Conservation (phyloP, 2,888 invertebrate genomes). For the Hirtodrosophila alboralis region DNA sequence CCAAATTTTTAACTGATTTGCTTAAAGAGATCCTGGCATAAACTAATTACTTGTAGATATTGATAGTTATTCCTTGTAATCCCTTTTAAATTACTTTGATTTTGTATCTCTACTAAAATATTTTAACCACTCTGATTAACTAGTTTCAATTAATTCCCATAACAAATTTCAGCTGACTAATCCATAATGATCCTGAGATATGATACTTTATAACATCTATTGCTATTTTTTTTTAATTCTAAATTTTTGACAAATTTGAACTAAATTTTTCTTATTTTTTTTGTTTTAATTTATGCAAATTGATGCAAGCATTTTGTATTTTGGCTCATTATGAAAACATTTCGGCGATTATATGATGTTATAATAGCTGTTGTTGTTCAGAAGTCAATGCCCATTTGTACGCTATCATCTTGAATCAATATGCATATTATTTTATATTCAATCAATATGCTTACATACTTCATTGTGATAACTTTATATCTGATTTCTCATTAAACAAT, state of each 20-base stretch:
- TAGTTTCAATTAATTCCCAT: no score
- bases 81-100: no score
- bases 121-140: no score
- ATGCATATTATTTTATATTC: slow-evolving; percentile 28
- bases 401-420: slow-evolving; percentile 23
- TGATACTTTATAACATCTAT: not conserved
- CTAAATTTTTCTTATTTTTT: no score
- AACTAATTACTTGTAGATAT: no score
- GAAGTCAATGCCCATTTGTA: slow-evolving; percentile 43
- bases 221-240: not conserved
- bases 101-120: not conserved
- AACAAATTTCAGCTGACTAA: not conserved
- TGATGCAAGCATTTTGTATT: slow-evolving; percentile 15
- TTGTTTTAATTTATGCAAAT: slow-evolving; percentile 51
- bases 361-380: slow-evolving; percentile 26
- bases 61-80: no score
- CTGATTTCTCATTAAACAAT: not conserved
- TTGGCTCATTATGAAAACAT: slow-evolving; percentile 30
- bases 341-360: slow-evolving; percentile 6
- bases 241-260: slow-evolving; percentile 23
- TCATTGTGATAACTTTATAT: not conserved
- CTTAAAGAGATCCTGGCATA: no score
- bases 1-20: no score
- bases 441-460: slow-evolving; percentile 16
- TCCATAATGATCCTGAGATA: slow-evolving; percentile 5